A percentile compares a stretch with the other conserved stretches of the same genome.
These are phyloP conservation scores for Takifugu flavidus DNA, from an alignment of 2,113 vertebrate species.

Conservation along the genomic window DNA sequence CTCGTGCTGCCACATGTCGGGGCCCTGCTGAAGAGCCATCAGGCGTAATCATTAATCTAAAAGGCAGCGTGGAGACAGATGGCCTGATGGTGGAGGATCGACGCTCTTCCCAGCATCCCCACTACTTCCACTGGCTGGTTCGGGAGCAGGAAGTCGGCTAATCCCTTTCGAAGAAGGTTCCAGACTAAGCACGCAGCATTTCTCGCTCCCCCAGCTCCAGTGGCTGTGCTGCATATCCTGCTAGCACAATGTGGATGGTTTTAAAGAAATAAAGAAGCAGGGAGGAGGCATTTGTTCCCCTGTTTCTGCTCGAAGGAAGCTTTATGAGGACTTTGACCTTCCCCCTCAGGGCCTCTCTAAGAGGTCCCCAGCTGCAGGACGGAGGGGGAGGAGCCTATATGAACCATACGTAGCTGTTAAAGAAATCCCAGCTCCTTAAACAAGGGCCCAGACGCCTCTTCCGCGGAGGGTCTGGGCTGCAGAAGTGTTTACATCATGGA, in stretches of 20 bases:
- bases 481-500: slow-evolving; percentile 8
- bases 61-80: slow-evolving; percentile 69
- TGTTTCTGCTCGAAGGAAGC: slow-evolving; percentile 51
- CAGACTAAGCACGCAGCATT: slow-evolving; percentile 56
- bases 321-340: slow-evolving; percentile 57
- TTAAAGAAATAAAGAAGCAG: slow-evolving; percentile 35
- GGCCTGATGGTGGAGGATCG: slow-evolving; percentile 67
- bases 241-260: slow-evolving; percentile 37
- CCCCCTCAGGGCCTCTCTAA: slow-evolving; percentile 59
- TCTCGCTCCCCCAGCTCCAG: slow-evolving; percentile 14
- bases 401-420: slow-evolving; percentile 55
- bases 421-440: slow-evolving; percentile 49
- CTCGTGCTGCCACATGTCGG: slow-evolving; percentile 44
- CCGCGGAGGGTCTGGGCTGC: slow-evolving; percentile 6
- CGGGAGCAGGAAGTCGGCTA: slow-evolving; percentile 59
- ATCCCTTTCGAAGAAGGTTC: slow-evolving; percentile 63
- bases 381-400: slow-evolving; percentile 34
- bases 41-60: slow-evolving; percentile 68
- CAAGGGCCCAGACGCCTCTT: slow-evolving; percentile 28
- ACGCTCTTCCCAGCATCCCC: slow-evolving; percentile 46
- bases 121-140: slow-evolving; percentile 35
- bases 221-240: slow-evolving; percentile 5
- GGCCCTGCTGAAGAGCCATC: slow-evolving; percentile 62
- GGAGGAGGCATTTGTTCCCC: slow-evolving; percentile 48
- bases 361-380: slow-evolving; percentile 61